A percentile compares a stretch with the other conserved stretches of the same genome.
Evolutionary conservation across 2,888 invertebrate genomes (phyloP).

Genomic region (Drosophila demipolita): DNA sequence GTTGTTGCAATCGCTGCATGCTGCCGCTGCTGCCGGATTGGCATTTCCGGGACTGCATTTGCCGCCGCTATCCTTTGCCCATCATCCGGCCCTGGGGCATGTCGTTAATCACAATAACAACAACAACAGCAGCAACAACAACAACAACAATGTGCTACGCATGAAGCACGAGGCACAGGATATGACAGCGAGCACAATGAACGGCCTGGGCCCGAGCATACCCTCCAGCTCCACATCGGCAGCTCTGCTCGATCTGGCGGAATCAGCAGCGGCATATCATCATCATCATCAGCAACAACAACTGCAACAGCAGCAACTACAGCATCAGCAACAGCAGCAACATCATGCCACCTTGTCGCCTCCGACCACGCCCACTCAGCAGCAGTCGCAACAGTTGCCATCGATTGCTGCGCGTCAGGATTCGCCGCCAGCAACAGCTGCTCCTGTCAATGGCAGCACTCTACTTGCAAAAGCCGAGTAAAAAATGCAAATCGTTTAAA

Average conservation of each 20-base stretch:
- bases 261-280: slow-evolving; percentile 72
- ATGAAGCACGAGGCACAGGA: slow-evolving; percentile 84
- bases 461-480: slow-evolving; percentile 69
- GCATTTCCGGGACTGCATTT: slow-evolving; percentile 86
- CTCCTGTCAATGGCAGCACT: slow-evolving; percentile 49
- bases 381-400: slow-evolving; percentile 41
- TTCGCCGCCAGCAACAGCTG: slow-evolving; percentile 37
- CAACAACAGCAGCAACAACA: slow-evolving; percentile 70
- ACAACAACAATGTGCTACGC: slow-evolving; percentile 75
- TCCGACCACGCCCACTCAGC: slow-evolving; percentile 81
- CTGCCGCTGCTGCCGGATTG: slow-evolving; percentile 85
- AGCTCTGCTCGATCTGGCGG: slow-evolving; percentile 66
- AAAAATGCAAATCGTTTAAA: slow-evolving; percentile 43
- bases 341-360: slow-evolving; percentile 75
- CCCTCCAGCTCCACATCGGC: slow-evolving; percentile 59
- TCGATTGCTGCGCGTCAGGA: slow-evolving; percentile 53
- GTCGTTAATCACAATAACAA: slow-evolving; percentile 61
- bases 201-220: slow-evolving; percentile 74
- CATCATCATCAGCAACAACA: slow-evolving; percentile 71
- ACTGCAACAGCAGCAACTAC: slow-evolving; percentile 39
- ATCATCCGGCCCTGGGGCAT: slow-evolving; percentile 81
- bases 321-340: slow-evolving; percentile 51
- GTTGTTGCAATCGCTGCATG: slow-evolving; percentile 90
- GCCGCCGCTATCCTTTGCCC: slow-evolving; percentile 85
- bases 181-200: slow-evolving; percentile 84